phyloP scores from a whole-genome alignment of 2,888 invertebrate species.

The Drosophila diplacantha region DNA sequence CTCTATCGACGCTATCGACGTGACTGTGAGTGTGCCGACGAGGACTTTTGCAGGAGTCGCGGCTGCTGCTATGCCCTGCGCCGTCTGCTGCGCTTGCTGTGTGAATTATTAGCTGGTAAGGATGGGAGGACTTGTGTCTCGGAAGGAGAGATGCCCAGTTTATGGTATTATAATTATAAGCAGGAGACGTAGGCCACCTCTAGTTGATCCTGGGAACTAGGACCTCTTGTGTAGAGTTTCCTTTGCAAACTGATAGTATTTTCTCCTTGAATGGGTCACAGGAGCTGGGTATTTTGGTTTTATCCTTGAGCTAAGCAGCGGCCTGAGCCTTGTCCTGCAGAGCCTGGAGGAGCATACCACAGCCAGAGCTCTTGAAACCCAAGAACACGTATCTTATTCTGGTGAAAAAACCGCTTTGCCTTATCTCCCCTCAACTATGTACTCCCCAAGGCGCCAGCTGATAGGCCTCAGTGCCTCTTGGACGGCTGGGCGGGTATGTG shows the following conservation, averaged over 20 bases:
- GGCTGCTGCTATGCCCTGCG: conserved; percentile 53
- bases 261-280: background rate
- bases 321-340: background rate
- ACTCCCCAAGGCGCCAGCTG: background rate
- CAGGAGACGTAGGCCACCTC: background rate
- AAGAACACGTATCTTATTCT: background rate
- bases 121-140: background rate
- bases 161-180: background rate
- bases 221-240: background rate
- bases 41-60: conserved; percentile 45
- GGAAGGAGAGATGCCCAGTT: background rate
- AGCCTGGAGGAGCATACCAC: background rate
- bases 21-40: conserved; percentile 66
- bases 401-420: background rate
- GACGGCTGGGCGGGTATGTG: background rate
- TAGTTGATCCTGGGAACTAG: no score
- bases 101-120: conserved; percentile 73
- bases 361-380: background rate
- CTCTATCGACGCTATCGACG: conserved; percentile 66
- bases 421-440: background rate
- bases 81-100: conserved; percentile 59
- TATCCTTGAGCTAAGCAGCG: background rate
- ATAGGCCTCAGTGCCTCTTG: conserved; percentile 2
- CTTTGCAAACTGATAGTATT: background rate
- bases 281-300: background rate